Evolutionary conservation across 2,797 vertebrate genomes (phyloP).

Genomic region (Acanthurus leucopareius): DNA sequence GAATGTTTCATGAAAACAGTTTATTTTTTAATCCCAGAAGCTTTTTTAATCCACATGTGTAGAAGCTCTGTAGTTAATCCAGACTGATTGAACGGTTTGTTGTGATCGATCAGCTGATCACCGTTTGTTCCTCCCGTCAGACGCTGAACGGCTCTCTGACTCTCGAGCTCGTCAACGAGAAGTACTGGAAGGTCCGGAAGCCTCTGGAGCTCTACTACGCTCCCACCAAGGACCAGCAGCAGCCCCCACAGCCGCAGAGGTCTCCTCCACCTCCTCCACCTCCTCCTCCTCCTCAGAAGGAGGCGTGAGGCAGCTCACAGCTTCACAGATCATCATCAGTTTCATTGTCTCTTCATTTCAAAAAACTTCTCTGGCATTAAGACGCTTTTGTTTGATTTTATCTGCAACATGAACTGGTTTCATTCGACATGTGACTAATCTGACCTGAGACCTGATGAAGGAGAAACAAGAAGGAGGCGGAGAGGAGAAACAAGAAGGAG

Average conservation of each 20-base stretch:
- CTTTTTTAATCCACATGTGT: too few species aligned
- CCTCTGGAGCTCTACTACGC: constrained; percentile 94
- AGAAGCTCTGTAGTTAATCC: too few species aligned
- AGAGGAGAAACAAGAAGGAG: too few species aligned
- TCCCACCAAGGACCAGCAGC: constrained; percentile 91
- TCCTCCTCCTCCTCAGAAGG: constrained; percentile 43
- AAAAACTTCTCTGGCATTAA: background rate
- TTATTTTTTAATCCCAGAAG: too few species aligned
- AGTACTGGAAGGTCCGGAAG: constrained; percentile 93
- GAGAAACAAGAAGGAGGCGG: too few species aligned
- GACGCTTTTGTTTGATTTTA: background rate
- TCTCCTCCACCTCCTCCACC: constrained; percentile 19
- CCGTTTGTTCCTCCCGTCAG: constrained; percentile 61
- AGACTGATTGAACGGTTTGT: too few species aligned
- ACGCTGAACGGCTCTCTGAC: constrained; percentile 93
- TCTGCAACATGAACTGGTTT: background rate
- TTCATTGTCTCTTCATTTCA: too few species aligned
- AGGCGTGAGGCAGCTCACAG: constrained; percentile 48
- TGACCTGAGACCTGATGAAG: background rate
- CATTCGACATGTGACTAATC: too few species aligned
- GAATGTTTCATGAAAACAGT: too few species aligned
- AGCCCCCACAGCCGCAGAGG: background rate
- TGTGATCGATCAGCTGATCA: too few species aligned
- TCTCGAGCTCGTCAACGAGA: constrained; percentile 93
- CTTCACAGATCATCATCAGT: too few species aligned